Base-by-base conservation (phyloP, 2,888 invertebrate genomes). In the Drosophila rubida region DNA sequence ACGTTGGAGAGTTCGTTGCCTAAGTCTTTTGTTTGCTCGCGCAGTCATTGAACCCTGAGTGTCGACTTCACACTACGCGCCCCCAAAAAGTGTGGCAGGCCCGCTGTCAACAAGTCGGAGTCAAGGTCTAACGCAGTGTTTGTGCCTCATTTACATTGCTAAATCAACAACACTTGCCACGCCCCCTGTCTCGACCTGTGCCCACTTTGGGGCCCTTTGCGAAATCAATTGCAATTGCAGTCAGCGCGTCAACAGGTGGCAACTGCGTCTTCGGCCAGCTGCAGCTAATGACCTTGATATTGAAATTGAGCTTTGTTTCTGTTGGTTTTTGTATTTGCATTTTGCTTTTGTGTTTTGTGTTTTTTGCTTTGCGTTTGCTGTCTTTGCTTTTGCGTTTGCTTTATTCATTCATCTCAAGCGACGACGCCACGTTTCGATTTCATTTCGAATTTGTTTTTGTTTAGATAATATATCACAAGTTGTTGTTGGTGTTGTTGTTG, bases 201-300 rank as follows among this genome's bases (percentile, higher is more conserved):
- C n/a, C 27, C 27, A 7, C 27, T 9, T 9, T 9, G 16, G 9
- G 2, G 1, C 14, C 3, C 65, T 50, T 75, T 71, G 66, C 16
- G 51, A 63, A 74, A 74, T 74, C 68, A 68, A 60, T 70, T 32
- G n/a, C 32, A 32, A 32, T 32, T 27, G 19, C 66, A 71, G 64
- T 69, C 39, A 45, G 51, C 53, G 51, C 53, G 49, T 37, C 53
- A 69, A 61, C 75, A 83, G 73, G 73, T 80, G 84, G 78, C 60
- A 55, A 62, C 61, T 76, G 67, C 63, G 65, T 41, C 75, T 68
- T 65, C 39, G 39, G 27, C 39, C 81, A 74, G 85, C 74, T 84
- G 70, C 81, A 69, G 80, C 85, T 81, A 78, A 84, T 75, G 88
- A 87, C 90, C 90, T 90, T 90, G 90, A 89, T 90, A 90, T 79